Percentiles rank a stretch among this genome's conserved stretches.
phyloP scores from a whole-genome alignment of 2,113 vertebrate genomes.

The Oncorhynchus kisutch region DNA sequence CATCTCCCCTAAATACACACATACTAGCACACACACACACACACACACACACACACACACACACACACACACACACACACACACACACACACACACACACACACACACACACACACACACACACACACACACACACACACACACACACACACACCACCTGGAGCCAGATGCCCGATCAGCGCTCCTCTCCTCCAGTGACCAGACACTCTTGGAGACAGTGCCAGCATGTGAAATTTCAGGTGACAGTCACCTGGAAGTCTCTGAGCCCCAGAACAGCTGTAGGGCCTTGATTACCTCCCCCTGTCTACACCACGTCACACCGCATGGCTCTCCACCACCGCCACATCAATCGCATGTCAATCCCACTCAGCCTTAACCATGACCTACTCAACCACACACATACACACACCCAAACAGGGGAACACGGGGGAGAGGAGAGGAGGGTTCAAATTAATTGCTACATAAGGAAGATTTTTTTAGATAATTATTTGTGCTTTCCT shows the following conservation, averaged over 20 bases:
- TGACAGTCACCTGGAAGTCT: constrained; percentile 86
- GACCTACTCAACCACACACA: constrained; percentile 71
- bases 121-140: constrained; percentile 59
- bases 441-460: constrained; percentile 91
- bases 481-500: constrained; percentile 95
- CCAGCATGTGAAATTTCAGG: constrained; percentile 83
- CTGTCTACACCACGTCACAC: constrained; percentile 43
- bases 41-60: no score
- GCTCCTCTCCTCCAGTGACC: constrained; percentile 59
- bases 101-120: constrained; percentile 3
- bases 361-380: constrained; percentile 80
- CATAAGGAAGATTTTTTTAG: constrained; percentile 91
- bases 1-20: neutral
- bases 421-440: neutral
- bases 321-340: constrained; percentile 49
- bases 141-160: constrained; percentile 75
- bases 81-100: neutral
- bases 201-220: constrained; percentile 62
- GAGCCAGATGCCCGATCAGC: constrained; percentile 79
- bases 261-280: constrained; percentile 82
- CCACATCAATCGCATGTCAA: constrained; percentile 85
- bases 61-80: constrained; percentile 61
- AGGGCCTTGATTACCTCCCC: constrained; percentile 78
- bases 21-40: neutral
- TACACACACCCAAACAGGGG: constrained; percentile 1